Evolutionary conservation across 2,797 vertebrate species (phyloP).

Genomic region (Sus cebifrons): DNA sequence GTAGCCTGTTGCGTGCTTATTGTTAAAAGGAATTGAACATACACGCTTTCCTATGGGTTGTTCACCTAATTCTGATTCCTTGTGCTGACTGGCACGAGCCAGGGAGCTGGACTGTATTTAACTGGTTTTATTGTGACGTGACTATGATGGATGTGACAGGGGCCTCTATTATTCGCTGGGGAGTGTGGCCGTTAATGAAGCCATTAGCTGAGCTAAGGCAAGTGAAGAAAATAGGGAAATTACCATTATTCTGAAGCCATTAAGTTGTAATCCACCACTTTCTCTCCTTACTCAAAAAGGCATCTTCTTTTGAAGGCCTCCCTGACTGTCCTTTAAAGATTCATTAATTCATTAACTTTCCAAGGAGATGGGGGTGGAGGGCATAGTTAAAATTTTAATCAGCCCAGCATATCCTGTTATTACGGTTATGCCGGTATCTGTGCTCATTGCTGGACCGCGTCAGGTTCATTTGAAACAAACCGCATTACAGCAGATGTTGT

Average conservation of each 20-base stretch:
- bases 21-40: conserved; percentile 85
- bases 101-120: conserved; percentile 92
- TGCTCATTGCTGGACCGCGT: conserved; percentile 87
- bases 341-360: conserved; percentile 97
- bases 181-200: conserved; percentile 94
- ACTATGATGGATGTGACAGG: conserved; percentile 94
- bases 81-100: conserved; percentile 87
- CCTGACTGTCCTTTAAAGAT: conserved; percentile 94
- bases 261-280: conserved; percentile 94
- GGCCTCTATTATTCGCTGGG: conserved; percentile 91
- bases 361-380: conserved; percentile 90
- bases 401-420: conserved; percentile 92
- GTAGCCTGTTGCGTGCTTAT: conserved; percentile 84
- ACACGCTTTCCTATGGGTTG: conserved; percentile 85
- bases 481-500: conserved; percentile 88
- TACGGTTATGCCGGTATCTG: conserved; percentile 90
- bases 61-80: conserved; percentile 88
- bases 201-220: conserved; percentile 94
- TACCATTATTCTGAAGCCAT: conserved; percentile 94
- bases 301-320: conserved; percentile 93
- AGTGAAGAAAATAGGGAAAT: conserved; percentile 94
- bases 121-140: conserved; percentile 93
- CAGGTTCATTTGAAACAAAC: conserved; percentile 91
- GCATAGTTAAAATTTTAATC: conserved; percentile 92
- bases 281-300: conserved; percentile 92